Evolutionary conservation across 2,797 vertebrate species (phyloP), one percentile per base, ranked within the genome.

Genomic region (Naso thynnoides): DNA sequence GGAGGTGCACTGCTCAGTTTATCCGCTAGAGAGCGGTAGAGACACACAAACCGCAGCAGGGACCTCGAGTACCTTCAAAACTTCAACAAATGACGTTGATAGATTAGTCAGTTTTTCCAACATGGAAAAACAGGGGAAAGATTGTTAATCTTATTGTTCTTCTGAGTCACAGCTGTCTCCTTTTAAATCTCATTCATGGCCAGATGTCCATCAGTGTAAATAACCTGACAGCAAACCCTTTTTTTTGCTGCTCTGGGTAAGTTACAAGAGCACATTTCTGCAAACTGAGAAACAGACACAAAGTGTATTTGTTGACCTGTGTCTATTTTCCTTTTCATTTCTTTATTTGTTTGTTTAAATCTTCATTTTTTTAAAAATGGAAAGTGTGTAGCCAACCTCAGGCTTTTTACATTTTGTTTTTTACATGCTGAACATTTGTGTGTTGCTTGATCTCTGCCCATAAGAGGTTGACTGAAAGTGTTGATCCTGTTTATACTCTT

Each of bases 21-120:
- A 0, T 21, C 87, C 92, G n/a, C 81, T 0, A 76, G 86, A 72
- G 76, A 44, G 87, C 70, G 82, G 27, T 10, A 75, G 23, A 29
- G 38, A 59, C 18, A 9, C 23, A 71, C 2, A 44, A 33, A 63
- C 36, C 1, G 60, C 0, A 38, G 0, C n/a, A 4, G 49, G 21
- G 44, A 26, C 5, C 4, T 3, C 8, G 11, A 2, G 5, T 5
- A 24, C 10, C 24, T 27, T 27, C 4, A 13, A 53, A 27, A 36
- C 27, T 24, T 39, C n/a, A n/a, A n/a, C n/a, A 3, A 36, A 36
- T 36, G 33, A 36, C n/a, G 11, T 14, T 14, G 5, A 4, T 13
- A 39, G 38, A 13, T 39, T 13, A 13, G n/a, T 10, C 24, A 1
- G 16, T 61, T n/a, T 36, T 5, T 11, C 15, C 26, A 5, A 39